phyloP scores from a whole-genome alignment of 2,113 vertebrate species.

The Dicerorhinus sumatrensis region DNA sequence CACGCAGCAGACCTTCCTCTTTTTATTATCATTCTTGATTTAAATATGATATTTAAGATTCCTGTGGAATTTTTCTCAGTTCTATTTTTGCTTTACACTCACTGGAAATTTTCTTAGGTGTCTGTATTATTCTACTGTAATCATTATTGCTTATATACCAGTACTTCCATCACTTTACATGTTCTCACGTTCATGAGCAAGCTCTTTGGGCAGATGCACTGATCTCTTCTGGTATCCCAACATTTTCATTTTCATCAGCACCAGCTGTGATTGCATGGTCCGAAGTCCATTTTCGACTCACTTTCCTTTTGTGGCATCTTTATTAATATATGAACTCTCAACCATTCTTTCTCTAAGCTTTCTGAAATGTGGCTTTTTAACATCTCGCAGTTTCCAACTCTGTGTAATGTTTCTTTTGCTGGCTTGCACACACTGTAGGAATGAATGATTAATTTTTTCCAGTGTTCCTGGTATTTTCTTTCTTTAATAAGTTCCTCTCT shows the following conservation, averaged over 20 bases:
- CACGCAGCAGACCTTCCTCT: background rate
- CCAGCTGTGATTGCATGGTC: background rate
- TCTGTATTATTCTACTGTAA: background rate
- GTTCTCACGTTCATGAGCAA: background rate
- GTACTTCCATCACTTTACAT: background rate
- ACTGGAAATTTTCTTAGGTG: background rate
- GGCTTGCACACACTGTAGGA: background rate
- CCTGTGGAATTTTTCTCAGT: constrained; percentile 16
- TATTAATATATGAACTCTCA: constrained; percentile 11
- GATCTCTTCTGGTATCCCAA: background rate
- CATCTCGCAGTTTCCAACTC: background rate
- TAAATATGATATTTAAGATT: background rate
- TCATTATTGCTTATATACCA: background rate
- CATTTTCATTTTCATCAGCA: background rate
- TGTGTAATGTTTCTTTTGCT: background rate
- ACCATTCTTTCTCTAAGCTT: background rate
- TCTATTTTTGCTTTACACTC: background rate
- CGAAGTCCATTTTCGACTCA: background rate
- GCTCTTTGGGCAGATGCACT: background rate
- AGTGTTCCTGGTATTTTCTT: background rate
- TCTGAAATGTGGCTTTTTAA: background rate
- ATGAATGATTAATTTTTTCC: background rate
- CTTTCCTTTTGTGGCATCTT: background rate
- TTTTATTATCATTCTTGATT: constrained; percentile 5
- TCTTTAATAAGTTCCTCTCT: constrained; percentile 43